These are phyloP conservation scores for Caenorhabditis briggsae DNA, from an alignment of 1,140 invertebrate genomes.

Conservation along the genomic window DNA sequence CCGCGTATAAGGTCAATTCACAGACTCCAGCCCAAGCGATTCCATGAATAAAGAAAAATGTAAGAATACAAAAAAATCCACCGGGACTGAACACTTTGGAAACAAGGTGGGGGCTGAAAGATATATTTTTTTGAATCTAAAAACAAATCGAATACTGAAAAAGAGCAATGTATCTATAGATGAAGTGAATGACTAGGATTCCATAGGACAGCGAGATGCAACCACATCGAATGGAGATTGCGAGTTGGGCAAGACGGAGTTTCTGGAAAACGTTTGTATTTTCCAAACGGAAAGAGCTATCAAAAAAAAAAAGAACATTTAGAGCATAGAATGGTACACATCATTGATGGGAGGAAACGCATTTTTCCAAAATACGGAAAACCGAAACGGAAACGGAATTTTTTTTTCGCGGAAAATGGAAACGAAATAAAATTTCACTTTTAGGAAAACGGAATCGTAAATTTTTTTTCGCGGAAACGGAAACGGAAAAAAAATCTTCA, in stretches of 20 bases:
- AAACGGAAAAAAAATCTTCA: too few relatives aligned
- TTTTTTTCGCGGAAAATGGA: too few relatives aligned
- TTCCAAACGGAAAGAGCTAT: too few relatives aligned
- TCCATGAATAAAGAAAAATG: background rate
- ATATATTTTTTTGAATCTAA: background rate
- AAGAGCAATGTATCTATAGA: background rate
- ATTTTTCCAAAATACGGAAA: too few relatives aligned
- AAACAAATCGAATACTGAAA: background rate
- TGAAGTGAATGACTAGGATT: background rate
- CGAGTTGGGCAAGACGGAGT: background rate
- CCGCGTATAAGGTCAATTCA: background rate
- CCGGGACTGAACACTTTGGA: background rate
- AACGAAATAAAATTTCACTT: too few relatives aligned
- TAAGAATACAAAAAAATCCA: background rate
- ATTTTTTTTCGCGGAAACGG: too few relatives aligned
- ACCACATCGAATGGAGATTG: background rate
- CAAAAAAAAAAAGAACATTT: too few relatives aligned
- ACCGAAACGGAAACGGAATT: too few relatives aligned
- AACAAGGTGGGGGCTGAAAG: background rate
- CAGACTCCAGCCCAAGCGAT: background rate
- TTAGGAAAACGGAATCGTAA: too few relatives aligned
- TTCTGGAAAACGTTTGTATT: background rate
- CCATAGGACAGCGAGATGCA: constrained; percentile 4
- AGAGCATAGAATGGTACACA: too few relatives aligned
- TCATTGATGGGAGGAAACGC: too few relatives aligned